phyloP scores from a whole-genome alignment of 2,797 vertebrate genomes.

The Lemur catta region DNA sequence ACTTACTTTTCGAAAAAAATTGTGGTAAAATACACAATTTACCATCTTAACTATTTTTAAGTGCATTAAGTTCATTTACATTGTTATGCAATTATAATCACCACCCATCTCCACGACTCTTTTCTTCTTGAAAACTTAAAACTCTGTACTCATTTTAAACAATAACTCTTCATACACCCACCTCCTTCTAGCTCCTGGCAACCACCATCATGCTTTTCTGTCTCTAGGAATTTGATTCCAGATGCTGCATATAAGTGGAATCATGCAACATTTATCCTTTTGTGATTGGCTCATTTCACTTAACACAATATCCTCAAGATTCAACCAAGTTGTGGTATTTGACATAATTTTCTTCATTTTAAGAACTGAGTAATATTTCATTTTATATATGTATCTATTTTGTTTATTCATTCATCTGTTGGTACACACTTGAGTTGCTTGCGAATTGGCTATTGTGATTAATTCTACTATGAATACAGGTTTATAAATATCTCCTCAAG shows the following conservation, averaged over 20 bases:
- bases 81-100: not conserved
- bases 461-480: not conserved
- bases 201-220: not conserved
- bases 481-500: not conserved
- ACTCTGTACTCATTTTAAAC: not conserved
- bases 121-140: not conserved
- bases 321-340: not conserved
- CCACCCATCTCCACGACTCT: not conserved
- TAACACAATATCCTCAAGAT: not conserved
- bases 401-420: not conserved
- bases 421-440: not conserved
- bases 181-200: rapidly evolving
- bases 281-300: not conserved
- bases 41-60: not conserved
- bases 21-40: not conserved
- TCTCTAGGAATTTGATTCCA: not conserved
- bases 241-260: not conserved
- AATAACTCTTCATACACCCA: not conserved
- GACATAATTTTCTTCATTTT: not conserved
- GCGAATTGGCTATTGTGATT: not conserved
- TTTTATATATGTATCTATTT: not conserved
- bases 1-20: not conserved
- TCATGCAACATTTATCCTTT: not conserved
- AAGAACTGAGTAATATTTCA: not conserved
- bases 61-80: no score